Evolutionary conservation across 2,797 vertebrate species (phyloP), one percentile per base, ranked within the genome.

Genomic region (Aphelocoma californica): DNA sequence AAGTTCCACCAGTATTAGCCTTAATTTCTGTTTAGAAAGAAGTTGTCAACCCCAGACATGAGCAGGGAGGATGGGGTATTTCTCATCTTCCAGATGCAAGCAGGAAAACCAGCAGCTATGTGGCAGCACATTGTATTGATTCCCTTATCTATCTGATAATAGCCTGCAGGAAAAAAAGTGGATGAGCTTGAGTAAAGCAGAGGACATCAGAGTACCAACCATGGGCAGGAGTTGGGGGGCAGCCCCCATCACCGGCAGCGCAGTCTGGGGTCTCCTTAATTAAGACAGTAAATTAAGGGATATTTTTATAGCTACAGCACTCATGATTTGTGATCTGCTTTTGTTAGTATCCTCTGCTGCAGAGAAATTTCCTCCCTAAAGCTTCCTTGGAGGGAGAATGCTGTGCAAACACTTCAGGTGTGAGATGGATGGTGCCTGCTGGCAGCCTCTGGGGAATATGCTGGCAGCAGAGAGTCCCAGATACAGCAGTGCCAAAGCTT

Each of bases 91-190:
- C 8, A 21, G 20, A 20, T 71, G 18, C 9, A 58, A 32, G 40
- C 9, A 29, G 47, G 38, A 53, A 50, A 53, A 60, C 3, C 9
- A 69, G 24, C 1, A 18, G 34, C 40, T 18, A 0, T 0, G 0
- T 84, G 81, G 34, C 42, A 79, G 50, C 42, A 23, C 40, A 47
- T 14, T 73, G 23, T 44, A 32, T 51, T 6, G 32, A 34, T 79
- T 83, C 3, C 58, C 8, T 85, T 61, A 47, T 12, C 54, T 23
- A 31, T 34, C 54, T 61, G 50, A 10, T 66, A 73, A 57, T 51
- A 51, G 34, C 25, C 28, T 16, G 10, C 36, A 58, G 50, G 50
- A 11, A 28, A n/a, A 61, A 18, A 64, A 16, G 12, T 3, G 26
- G 12, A 38, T 64, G 56, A 75, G 50, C 42, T 67, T 21, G 34